These are phyloP conservation scores for Ichneumoninae sp. DNA, from an alignment of 2,888 invertebrate species.

Conservation along the genomic window DNA sequence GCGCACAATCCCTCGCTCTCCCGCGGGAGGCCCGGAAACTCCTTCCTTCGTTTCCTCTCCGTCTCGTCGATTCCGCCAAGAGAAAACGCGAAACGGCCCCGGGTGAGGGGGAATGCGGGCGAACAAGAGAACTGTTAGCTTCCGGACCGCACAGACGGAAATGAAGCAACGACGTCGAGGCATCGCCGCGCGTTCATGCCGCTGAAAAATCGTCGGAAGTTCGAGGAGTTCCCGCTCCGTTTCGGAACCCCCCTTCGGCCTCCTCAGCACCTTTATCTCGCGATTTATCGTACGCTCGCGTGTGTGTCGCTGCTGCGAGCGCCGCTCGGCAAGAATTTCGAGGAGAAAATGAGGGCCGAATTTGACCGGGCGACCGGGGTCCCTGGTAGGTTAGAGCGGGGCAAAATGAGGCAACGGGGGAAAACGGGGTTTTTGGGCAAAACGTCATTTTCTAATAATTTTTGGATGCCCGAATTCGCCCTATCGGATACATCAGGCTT, in stretches of 20 bases:
- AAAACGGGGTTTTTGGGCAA: too few relatives aligned
- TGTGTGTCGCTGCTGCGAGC: neutral
- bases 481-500: too few relatives aligned
- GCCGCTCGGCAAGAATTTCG: neutral
- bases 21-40: slow-evolving; percentile 29
- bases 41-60: neutral
- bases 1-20: slow-evolving; percentile 53
- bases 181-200: slow-evolving; percentile 39
- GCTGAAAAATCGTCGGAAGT: slow-evolving; percentile 58
- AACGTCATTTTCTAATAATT: too few relatives aligned
- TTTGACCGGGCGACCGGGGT: slow-evolving; percentile 13
- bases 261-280: slow-evolving; percentile 39
- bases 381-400: neutral
- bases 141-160: slow-evolving; percentile 74
- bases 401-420: too few relatives aligned
- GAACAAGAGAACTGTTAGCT: slow-evolving; percentile 61
- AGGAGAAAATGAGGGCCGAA: slow-evolving; percentile 16
- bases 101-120: slow-evolving; percentile 4
- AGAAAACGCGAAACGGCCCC: slow-evolving; percentile 26
- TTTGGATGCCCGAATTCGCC: too few relatives aligned
- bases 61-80: neutral
- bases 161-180: slow-evolving; percentile 73
- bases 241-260: neutral
- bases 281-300: slow-evolving; percentile 24
- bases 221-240: slow-evolving; percentile 50